Percentiles rank a stretch among this genome's conserved stretches.
These are phyloP conservation scores for Chelmon rostratus DNA, from an alignment of 2,797 vertebrate genomes.

Conservation along the genomic window DNA sequence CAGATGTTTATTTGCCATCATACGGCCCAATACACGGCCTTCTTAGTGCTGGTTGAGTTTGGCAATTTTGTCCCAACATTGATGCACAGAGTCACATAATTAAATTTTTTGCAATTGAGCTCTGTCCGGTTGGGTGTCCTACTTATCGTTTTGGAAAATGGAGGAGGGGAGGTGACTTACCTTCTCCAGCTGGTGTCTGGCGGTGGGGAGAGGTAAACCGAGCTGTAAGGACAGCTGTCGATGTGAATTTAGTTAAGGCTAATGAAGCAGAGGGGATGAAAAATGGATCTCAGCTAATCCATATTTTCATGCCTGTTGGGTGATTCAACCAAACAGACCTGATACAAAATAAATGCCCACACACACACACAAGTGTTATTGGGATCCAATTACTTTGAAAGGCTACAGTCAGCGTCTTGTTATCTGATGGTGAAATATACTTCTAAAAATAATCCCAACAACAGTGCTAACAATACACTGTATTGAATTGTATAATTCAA, in stretches of 20 bases:
- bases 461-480: slow-evolving; percentile 4
- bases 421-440: slow-evolving; percentile 17
- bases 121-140: slow-evolving; percentile 10
- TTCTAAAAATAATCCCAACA: slow-evolving; percentile 31
- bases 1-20: background rate
- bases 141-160: slow-evolving; percentile 23
- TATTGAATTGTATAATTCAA: background rate
- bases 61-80: background rate
- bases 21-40: background rate
- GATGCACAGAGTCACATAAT: background rate
- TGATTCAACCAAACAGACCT: slow-evolving; percentile 21
- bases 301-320: slow-evolving; percentile 38
- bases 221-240: slow-evolving; percentile 98
- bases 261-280: slow-evolving; percentile 55
- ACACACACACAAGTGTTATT: slow-evolving; percentile 28
- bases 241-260: slow-evolving; percentile 92
- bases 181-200: slow-evolving; percentile 99
- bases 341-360: slow-evolving; percentile 39
- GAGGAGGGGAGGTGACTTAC: slow-evolving; percentile 82
- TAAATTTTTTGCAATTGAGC: slow-evolving; percentile 3
- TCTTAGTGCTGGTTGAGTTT: slow-evolving; percentile 7
- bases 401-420: slow-evolving; percentile 15
- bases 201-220: slow-evolving; percentile 97
- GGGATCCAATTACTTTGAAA: slow-evolving; percentile 38
- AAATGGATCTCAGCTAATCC: slow-evolving; percentile 42